phyloP scores from a whole-genome alignment of 2,888 invertebrate species.

The Andricus quercusramuli region DNA sequence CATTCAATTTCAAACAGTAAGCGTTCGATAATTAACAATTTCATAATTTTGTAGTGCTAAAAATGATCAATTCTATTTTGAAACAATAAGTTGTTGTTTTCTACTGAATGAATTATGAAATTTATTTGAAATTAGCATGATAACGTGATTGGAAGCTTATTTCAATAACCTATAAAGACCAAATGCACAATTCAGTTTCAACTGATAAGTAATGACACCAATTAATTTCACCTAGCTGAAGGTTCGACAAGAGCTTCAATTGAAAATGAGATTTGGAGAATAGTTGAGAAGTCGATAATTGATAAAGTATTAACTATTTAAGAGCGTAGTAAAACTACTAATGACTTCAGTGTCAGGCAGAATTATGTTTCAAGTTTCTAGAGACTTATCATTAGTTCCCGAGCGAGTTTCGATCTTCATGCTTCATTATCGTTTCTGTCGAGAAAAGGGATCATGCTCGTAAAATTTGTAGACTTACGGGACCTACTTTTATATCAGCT shows the following conservation, averaged over 20 bases:
- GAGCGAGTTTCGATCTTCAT: conserved; percentile 27
- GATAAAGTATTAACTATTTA: conserved; percentile 27
- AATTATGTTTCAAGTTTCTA: conserved; percentile 31
- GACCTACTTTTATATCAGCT: not conserved
- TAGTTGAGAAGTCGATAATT: conserved; percentile 27
- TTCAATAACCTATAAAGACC: too few species aligned
- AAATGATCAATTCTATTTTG: too few species aligned
- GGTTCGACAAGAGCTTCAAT: not conserved
- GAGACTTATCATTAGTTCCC: conserved; percentile 38
- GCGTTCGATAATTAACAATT: too few species aligned
- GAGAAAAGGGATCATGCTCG: not conserved
- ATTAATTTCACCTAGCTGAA: not conserved
- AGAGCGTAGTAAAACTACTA: conserved; percentile 21
- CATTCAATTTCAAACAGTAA: too few species aligned
- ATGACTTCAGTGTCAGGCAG: conserved; percentile 24
- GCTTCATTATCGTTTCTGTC: conserved; percentile 28
- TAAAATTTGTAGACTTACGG: conserved; percentile 18
- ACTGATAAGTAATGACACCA: not conserved
- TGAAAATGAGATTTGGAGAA: conserved; percentile 12
- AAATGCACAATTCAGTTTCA: not conserved
- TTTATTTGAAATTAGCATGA: too few species aligned
- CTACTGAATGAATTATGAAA: too few species aligned
- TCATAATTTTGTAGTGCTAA: too few species aligned
- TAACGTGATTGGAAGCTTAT: too few species aligned
- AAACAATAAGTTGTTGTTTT: too few species aligned